Conservation (phyloP, 2,888 invertebrate species). For the Meiosimyza platycephala region DNA sequence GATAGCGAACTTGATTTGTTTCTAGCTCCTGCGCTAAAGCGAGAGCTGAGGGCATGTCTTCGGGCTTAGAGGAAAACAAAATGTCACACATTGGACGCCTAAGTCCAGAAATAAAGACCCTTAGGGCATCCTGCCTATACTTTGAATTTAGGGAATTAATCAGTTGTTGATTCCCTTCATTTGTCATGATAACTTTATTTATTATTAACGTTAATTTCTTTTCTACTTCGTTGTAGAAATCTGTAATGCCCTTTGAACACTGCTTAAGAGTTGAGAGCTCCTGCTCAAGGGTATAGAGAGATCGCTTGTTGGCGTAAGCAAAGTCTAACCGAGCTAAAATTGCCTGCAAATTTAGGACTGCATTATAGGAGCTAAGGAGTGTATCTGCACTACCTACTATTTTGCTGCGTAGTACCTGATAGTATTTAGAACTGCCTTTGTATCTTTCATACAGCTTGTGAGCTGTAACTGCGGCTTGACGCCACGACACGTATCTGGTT, state of each 20-base stretch:
- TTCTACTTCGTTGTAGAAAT: conserved; percentile 28
- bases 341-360: conserved; percentile 7
- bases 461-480: conserved; percentile 31
- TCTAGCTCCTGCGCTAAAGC: conserved; percentile 27
- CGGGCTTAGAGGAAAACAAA: conserved; percentile 16
- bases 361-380: too few relatives aligned
- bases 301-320: conserved; percentile 36
- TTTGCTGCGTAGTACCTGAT: too few relatives aligned
- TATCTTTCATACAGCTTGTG: too few relatives aligned
- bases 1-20: conserved; percentile 29
- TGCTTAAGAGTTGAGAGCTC: conserved; percentile 29
- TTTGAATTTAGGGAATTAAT: too few relatives aligned
- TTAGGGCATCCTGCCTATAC: too few relatives aligned
- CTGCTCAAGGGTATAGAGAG: conserved; percentile 39
- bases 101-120: conserved; percentile 15
- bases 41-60: conserved; percentile 26
- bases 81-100: conserved; percentile 27
- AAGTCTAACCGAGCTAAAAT: conserved; percentile 20
- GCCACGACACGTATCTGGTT: conserved; percentile 36
- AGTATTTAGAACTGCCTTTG: too few relatives aligned
- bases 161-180: too few relatives aligned
- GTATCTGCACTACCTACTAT: too few relatives aligned
- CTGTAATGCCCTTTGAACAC: background rate
- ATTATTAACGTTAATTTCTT: conserved; percentile 22
- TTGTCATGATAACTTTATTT: too few relatives aligned